These are phyloP conservation scores for Triops longicaudatus DNA, from an alignment of 1,140 invertebrate species.

Conservation along the genomic window DNA sequence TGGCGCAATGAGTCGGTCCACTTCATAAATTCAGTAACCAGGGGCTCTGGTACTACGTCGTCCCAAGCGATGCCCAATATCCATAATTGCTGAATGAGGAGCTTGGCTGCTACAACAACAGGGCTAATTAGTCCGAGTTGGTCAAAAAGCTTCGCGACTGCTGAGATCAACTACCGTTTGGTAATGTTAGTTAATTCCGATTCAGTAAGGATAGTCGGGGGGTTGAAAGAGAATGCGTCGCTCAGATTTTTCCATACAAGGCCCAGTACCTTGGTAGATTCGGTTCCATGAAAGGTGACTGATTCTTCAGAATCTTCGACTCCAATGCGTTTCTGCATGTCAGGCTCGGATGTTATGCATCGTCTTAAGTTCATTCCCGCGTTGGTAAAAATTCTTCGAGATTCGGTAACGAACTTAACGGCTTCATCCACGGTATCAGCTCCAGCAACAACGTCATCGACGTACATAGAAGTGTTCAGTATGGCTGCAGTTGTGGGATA, in stretches of 20 bases:
- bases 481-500: slow-evolving; percentile 23
- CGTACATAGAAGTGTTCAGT: slow-evolving; percentile 31
- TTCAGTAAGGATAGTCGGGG: neutral
- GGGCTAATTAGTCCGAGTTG: slow-evolving; percentile 40
- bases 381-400: slow-evolving; percentile 29
- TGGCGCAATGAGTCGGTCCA: slow-evolving; percentile 22
- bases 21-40: slow-evolving; percentile 26
- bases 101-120: slow-evolving; percentile 38
- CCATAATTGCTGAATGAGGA: slow-evolving; percentile 42
- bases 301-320: slow-evolving; percentile 26
- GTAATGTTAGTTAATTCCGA: slow-evolving; percentile 24
- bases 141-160: slow-evolving; percentile 39
- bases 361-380: slow-evolving; percentile 35
- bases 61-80: slow-evolving; percentile 39
- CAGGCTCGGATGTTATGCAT: slow-evolving; percentile 33
- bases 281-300: neutral
- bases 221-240: neutral
- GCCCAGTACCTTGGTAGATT: slow-evolving; percentile 31
- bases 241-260: slow-evolving; percentile 31
- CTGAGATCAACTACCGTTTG: slow-evolving; percentile 35
- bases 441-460: slow-evolving; percentile 20
- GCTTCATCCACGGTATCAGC: slow-evolving; percentile 31
- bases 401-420: slow-evolving; percentile 29
- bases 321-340: slow-evolving; percentile 31
- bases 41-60: slow-evolving; percentile 34